Conservation (phyloP, 2,797 vertebrate genomes). For the Siniperca obscura region DNA sequence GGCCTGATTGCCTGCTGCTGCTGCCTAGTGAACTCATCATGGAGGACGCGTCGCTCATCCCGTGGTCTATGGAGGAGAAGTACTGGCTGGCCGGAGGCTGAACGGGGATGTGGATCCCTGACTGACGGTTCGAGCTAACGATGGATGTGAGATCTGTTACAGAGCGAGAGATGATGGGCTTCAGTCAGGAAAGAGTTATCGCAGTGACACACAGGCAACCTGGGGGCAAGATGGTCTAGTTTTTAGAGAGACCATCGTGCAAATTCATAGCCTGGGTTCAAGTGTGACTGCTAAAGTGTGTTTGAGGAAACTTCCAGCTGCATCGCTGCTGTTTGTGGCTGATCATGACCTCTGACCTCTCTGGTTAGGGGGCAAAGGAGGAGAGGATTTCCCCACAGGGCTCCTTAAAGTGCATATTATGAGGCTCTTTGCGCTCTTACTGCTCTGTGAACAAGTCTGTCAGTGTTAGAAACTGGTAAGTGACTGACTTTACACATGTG, state of each 20-base stretch:
- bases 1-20: constrained; percentile 93
- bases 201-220: constrained; percentile 55
- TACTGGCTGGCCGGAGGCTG: constrained; percentile 93
- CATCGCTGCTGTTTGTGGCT: constrained; percentile 42
- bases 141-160: constrained; percentile 97
- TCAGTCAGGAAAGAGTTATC: constrained; percentile 65
- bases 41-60: constrained; percentile 92
- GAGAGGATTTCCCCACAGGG: constrained; percentile 40
- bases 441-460: constrained; percentile 49
- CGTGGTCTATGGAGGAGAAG: constrained; percentile 95
- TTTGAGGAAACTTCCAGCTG: constrained; percentile 25
- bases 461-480: constrained; percentile 32
- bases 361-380: constrained; percentile 42
- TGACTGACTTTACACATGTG: constrained; percentile 26
- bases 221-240: constrained; percentile 18
- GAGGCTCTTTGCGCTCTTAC: constrained; percentile 40
- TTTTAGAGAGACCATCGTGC: constrained; percentile 19
- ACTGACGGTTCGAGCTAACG: constrained; percentile 92
- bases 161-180: constrained; percentile 79
- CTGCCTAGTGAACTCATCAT: constrained; percentile 94
- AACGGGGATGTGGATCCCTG: constrained; percentile 91
- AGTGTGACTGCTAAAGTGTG: constrained; percentile 17
- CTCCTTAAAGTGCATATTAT: constrained; percentile 37
- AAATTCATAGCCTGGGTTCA: constrained; percentile 25
- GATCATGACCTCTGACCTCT: constrained; percentile 74